Conservation (phyloP, 1,140 invertebrate genomes). For the Zaprionus tsacasi region DNA sequence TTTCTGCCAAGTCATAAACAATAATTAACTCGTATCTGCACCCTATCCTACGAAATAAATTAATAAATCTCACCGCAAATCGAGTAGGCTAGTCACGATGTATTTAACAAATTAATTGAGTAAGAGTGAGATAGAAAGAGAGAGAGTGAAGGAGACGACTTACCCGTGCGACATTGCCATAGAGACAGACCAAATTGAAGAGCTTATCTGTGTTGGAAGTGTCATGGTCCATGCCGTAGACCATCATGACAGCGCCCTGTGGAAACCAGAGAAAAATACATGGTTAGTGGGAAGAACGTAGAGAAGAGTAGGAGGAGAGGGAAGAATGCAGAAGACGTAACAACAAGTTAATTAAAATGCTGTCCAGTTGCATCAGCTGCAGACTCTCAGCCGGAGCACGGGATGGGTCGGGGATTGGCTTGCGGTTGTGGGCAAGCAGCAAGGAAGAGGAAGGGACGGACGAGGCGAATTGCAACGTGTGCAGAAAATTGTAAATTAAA, state of each 20-base stretch:
- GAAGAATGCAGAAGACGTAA: constrained; percentile 11
- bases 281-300: constrained; percentile 7
- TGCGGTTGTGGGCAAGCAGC: neutral
- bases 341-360: constrained; percentile 72
- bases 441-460: neutral
- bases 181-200: constrained; percentile 99
- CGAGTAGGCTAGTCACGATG: constrained; percentile 19
- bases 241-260: constrained; percentile 96
- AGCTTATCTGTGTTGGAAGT: constrained; percentile 98
- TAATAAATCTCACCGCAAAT: constrained; percentile 22
- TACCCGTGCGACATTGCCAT: constrained; percentile 98
- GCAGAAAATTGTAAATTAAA: constrained; percentile 48
- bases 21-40: constrained; percentile 20
- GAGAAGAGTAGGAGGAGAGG: neutral
- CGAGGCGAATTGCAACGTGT: constrained; percentile 19
- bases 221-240: constrained; percentile 96
- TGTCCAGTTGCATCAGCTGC: constrained; percentile 39
- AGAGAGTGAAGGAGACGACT: constrained; percentile 79
- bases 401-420: neutral
- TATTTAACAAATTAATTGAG: constrained; percentile 40
- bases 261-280: constrained; percentile 13
- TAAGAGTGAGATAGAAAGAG: neutral
- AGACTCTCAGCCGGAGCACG: neutral
- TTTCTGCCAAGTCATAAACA: constrained; percentile 19
- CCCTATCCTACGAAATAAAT: constrained; percentile 18